Percentiles rank a stretch among this genome's conserved stretches.
These are phyloP conservation scores for Cecidostiba fungosa DNA, from an alignment of 2,888 invertebrate species.

Conservation along the genomic window DNA sequence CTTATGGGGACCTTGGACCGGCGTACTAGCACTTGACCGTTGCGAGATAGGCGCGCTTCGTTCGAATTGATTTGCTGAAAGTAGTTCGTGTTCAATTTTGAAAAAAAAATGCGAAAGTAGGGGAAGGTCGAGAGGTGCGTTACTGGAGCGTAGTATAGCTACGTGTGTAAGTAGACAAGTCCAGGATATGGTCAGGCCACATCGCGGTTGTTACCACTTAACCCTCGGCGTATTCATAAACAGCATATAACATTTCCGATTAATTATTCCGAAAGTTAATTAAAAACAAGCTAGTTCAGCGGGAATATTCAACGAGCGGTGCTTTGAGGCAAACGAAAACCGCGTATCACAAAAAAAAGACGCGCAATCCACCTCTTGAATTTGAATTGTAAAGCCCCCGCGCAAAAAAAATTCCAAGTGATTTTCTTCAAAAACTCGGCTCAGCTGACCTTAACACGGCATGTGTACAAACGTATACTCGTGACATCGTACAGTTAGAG, in stretches of 20 bases:
- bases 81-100: neutral
- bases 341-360: neutral
- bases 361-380: neutral
- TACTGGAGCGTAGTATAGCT: neutral
- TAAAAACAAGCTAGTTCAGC: neutral
- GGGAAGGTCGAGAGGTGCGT: no score
- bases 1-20: neutral
- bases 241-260: neutral
- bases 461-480: neutral
- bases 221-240: neutral
- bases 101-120: neutral
- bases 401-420: neutral
- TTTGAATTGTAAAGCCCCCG: neutral
- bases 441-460: neutral
- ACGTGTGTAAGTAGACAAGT: neutral
- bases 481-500: slow-evolving; percentile 23
- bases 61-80: neutral
- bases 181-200: neutral
- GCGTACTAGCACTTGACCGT: neutral
- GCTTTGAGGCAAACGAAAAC: neutral
- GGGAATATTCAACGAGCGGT: neutral
- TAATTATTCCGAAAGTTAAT: neutral
- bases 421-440: neutral
- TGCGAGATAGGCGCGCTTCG: neutral
- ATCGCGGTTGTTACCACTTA: neutral